Percentiles rank a stretch among this genome's conserved stretches.
Conservation (phyloP, 1,140 invertebrate genomes). For the Batillaria attramentaria region DNA sequence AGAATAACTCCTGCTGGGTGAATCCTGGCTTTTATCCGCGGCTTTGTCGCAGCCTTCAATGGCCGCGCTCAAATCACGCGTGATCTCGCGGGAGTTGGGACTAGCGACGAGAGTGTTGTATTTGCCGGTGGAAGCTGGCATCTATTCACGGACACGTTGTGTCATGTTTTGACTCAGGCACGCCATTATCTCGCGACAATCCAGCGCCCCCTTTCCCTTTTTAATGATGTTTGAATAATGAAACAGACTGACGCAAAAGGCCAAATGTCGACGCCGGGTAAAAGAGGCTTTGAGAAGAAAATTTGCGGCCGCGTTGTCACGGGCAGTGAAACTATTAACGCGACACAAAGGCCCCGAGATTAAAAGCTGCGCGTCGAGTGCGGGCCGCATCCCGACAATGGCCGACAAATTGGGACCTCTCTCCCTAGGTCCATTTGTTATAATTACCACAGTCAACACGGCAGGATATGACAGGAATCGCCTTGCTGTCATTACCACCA, state of each 20-base stretch:
- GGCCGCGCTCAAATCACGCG: slow-evolving; percentile 31
- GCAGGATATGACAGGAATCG: slow-evolving; percentile 32
- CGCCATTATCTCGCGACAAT: slow-evolving; percentile 28
- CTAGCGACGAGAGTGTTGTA: background rate
- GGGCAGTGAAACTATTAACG: slow-evolving; percentile 22
- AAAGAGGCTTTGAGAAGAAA: slow-evolving; percentile 30
- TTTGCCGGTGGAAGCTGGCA: background rate
- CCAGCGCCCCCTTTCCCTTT: slow-evolving; percentile 28
- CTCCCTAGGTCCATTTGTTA: slow-evolving; percentile 30
- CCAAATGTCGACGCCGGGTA: slow-evolving; percentile 17
- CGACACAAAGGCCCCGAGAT: slow-evolving; percentile 31
- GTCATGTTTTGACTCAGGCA: slow-evolving; percentile 30
- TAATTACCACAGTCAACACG: slow-evolving; percentile 33
- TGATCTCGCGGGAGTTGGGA: slow-evolving; percentile 25
- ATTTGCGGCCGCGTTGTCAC: background rate
- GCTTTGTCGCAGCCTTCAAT: slow-evolving; percentile 26
- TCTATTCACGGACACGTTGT: slow-evolving; percentile 29
- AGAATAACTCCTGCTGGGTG: slow-evolving; percentile 9
- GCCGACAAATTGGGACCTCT: slow-evolving; percentile 29
- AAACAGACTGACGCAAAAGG: slow-evolving; percentile 36
- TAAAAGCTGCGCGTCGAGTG: slow-evolving; percentile 15
- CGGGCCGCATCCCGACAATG: slow-evolving; percentile 3
- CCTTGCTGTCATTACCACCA: slow-evolving; percentile 12
- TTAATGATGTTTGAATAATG: slow-evolving; percentile 37
- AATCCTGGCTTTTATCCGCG: background rate